Percentiles rank a stretch among this genome's conserved stretches.
Conservation (phyloP, 1,140 invertebrate genomes). For the Panulirus ornatus region DNA sequence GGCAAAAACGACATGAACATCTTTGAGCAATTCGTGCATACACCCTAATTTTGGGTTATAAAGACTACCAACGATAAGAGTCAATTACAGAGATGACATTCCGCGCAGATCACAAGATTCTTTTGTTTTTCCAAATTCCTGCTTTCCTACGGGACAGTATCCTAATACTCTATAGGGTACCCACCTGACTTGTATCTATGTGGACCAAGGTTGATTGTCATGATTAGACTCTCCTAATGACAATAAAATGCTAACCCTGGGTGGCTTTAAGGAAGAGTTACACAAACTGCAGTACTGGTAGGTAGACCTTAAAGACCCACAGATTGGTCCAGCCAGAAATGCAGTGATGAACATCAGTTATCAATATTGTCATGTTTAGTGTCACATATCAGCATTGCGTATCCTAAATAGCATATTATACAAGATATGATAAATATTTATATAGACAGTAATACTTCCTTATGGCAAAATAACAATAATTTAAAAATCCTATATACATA, state of each 20-base stretch:
- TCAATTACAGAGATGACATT: slow-evolving; percentile 65
- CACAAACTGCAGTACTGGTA: slow-evolving; percentile 58
- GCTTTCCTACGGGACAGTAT: slow-evolving; percentile 15
- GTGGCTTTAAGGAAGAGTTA: slow-evolving; percentile 58
- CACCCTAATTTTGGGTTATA: slow-evolving; percentile 69
- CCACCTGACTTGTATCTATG: slow-evolving; percentile 55
- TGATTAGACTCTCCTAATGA: slow-evolving; percentile 61
- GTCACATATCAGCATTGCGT: slow-evolving; percentile 69
- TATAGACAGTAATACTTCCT: slow-evolving; percentile 72
- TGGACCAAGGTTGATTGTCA: slow-evolving; percentile 72
- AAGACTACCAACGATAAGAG: slow-evolving; percentile 53
- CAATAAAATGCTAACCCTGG: slow-evolving; percentile 65
- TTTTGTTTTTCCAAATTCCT: slow-evolving; percentile 22
- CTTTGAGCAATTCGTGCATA: slow-evolving; percentile 73
- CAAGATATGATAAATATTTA: slow-evolving; percentile 71
- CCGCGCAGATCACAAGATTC: slow-evolving; percentile 46
- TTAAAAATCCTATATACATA: slow-evolving; percentile 73
- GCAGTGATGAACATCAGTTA: slow-evolving; percentile 55
- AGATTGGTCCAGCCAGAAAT: slow-evolving; percentile 60
- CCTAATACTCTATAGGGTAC: slow-evolving; percentile 25
- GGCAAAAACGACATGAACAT: slow-evolving; percentile 69
- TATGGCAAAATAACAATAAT: slow-evolving; percentile 74
- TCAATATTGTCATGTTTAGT: slow-evolving; percentile 69
- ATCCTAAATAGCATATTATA: slow-evolving; percentile 72
- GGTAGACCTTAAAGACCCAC: slow-evolving; percentile 55